Base-by-base conservation (phyloP, 1,140 invertebrate species). In the Saccostrea echinata region DNA sequence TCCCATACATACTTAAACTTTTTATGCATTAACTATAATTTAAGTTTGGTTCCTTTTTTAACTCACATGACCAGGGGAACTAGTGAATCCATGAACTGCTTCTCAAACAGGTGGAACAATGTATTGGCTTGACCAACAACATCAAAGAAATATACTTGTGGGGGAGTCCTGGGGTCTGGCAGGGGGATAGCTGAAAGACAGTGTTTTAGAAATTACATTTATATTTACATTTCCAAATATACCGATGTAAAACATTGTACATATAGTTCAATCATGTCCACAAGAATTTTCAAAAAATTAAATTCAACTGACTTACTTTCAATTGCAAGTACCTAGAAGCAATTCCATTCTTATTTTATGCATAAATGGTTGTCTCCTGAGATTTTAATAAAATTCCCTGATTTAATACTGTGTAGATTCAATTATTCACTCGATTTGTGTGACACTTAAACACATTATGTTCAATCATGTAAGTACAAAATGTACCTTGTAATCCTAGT, bases 81-180 rank as follows among this genome's bases (percentile, higher is more conserved):
- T 6, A 99, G 96, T 89, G 97, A 97, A 93, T 99, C 98, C 91
- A 97, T 97, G 94, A 99, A 99, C 91, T 98, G 97, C 94, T 99
- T 99, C 90, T 99, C 98, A 93, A 99, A 96, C 88, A 99, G 95
- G 94, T 98, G 97, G n/a, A 98, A 97, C 86, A 99, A 98, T 76
- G 97, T 97, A 94, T 99, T 99, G n/a, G 97, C 97, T 94, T 99
- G 98, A 90, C 98, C 97, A 8, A 98, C 97, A 21, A 98, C 97
- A 94, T 98, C 97, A 93, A 99, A 99, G 95, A 99, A 99, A 94
- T 98, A 97, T 81, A 99, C 97, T 93, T 98, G 96, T 95, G 91
- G 98, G 96, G 97, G 96, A 87, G 94, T 95, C 91, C 97, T 96
- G 86, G 97, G 97, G 95, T 99, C 98, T 2, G 98, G 97, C 51